Evolutionary conservation across 2,113 vertebrate genomes (phyloP).

Genomic region (Brevimyrus niger): DNA sequence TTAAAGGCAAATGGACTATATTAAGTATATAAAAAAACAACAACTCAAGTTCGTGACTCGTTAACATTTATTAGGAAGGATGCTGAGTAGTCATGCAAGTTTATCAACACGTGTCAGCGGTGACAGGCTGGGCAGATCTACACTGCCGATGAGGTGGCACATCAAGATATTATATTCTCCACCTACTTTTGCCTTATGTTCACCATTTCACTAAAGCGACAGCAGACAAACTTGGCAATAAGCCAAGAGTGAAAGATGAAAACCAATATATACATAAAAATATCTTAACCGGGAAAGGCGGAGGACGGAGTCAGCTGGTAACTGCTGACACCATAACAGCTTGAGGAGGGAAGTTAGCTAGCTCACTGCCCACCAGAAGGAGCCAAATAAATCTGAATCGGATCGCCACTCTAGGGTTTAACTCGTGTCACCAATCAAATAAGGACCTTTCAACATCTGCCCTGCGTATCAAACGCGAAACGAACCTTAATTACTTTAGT

Average conservation of each 20-base stretch:
- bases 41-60: background rate
- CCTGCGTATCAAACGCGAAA: background rate
- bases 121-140: background rate
- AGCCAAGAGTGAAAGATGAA: background rate
- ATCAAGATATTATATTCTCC: slow-evolving; percentile 35
- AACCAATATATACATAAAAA: background rate
- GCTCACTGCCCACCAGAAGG: background rate
- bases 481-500: background rate
- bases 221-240: background rate
- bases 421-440: background rate
- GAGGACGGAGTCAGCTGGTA: background rate
- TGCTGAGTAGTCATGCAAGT: background rate
- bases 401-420: background rate
- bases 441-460: background rate
- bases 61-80: background rate
- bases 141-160: slow-evolving; percentile 52
- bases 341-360: slow-evolving; percentile 1
- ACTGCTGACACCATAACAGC: background rate
- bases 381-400: background rate
- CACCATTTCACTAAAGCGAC: background rate
- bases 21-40: background rate
- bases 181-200: slow-evolving; percentile 1
- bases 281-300: background rate
- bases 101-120: slow-evolving; percentile 12
- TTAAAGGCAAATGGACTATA: background rate